Evolutionary conservation across 2,888 invertebrate genomes (phyloP).

Genomic region (Therioaphis trifolii): DNA sequence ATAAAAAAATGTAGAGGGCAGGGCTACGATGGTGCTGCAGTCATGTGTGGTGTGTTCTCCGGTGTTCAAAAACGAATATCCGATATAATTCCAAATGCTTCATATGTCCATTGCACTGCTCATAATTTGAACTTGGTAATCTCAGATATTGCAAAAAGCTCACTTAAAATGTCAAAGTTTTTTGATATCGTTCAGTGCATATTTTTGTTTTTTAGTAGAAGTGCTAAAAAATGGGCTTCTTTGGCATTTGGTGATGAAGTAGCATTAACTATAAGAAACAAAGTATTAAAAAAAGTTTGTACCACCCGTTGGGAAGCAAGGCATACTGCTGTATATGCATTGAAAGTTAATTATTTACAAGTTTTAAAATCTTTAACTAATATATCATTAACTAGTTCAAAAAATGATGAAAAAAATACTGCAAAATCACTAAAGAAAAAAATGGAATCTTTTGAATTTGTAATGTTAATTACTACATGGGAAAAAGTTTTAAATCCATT

Average conservation of each 20-base stretch:
- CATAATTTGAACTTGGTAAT: too few species aligned
- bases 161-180: too few species aligned
- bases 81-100: too few species aligned
- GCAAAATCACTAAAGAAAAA: slow-evolving; percentile 6
- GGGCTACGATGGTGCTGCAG: slow-evolving; percentile 19
- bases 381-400: neutral
- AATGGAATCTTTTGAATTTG: neutral
- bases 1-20: slow-evolving; percentile 12
- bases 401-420: slow-evolving; percentile 16
- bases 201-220: too few species aligned
- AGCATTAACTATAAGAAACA: neutral
- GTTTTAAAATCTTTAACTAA: slow-evolving; percentile 16
- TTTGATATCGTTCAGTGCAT: too few species aligned
- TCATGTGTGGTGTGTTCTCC: slow-evolving; percentile 6
- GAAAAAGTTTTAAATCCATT: neutral
- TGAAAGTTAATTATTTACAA: slow-evolving; percentile 9
- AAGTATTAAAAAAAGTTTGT: slow-evolving; percentile 4
- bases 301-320: neutral
- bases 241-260: neutral
- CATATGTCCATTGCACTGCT: too few species aligned
- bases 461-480: neutral
- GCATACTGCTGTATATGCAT: neutral
- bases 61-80: neutral
- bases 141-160: too few species aligned
- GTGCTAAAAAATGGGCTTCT: neutral